These are phyloP conservation scores for Aplocera efformata DNA, from an alignment of 2,888 invertebrate genomes.

Conservation along the genomic window DNA sequence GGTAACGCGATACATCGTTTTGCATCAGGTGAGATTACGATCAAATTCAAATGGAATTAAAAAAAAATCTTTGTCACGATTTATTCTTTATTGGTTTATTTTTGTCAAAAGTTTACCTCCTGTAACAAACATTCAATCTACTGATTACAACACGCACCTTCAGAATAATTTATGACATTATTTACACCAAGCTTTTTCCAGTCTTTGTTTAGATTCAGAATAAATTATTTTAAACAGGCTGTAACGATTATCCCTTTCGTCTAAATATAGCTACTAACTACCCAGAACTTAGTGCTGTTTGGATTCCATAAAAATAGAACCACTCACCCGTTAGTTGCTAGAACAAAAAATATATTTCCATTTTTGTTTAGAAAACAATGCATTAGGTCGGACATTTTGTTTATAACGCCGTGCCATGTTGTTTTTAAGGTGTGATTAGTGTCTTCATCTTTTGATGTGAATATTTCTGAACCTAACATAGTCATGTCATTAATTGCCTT, in stretches of 20 bases:
- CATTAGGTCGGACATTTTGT: conserved; percentile 53
- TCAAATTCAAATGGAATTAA: no score
- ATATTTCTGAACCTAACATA: neutral
- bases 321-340: conserved; percentile 45
- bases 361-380: conserved; percentile 68
- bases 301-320: conserved; percentile 65
- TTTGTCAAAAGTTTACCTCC: no score
- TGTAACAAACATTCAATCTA: no score
- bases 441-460: conserved; percentile 25
- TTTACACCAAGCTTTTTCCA: conserved; percentile 7
- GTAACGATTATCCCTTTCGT: conserved; percentile 43
- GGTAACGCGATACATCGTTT: no score
- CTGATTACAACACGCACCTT: no score
- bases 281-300: conserved; percentile 55
- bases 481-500: no score
- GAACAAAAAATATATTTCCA: conserved; percentile 37
- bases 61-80: no score
- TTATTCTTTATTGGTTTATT: no score
- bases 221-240: conserved; percentile 30
- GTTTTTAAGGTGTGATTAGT: conserved; percentile 37
- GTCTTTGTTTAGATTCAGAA: conserved; percentile 14
- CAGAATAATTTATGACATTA: conserved; percentile 7
- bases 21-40: no score
- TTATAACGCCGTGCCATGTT: conserved; percentile 34
- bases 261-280: conserved; percentile 64